Conservation (phyloP, 2,113 vertebrate genomes). For the Pyxicephalus adspersus region DNA sequence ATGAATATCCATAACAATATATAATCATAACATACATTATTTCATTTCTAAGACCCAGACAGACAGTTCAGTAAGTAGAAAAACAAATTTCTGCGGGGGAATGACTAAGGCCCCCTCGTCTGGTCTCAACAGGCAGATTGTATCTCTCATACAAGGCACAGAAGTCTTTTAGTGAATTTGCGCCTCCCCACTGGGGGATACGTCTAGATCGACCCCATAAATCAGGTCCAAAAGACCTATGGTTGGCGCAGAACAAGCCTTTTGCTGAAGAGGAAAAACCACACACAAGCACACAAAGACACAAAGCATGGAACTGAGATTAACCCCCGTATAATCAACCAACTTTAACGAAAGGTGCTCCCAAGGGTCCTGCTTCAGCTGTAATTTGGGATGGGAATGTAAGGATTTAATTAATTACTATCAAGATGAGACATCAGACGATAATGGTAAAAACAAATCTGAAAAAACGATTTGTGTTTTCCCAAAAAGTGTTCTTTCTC, state of each 20-base stretch:
- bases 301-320: conserved; percentile 41
- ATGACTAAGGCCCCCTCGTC: not conserved
- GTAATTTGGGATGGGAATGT: not conserved
- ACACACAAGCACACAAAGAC: conserved; percentile 2
- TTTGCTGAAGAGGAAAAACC: conserved; percentile 29
- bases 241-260: conserved; percentile 27
- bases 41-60: too few relatives aligned
- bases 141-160: conserved; percentile 63
- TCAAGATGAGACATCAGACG: conserved; percentile 13
- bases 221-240: conserved; percentile 57
- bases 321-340: conserved; percentile 25
- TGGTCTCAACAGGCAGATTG: conserved; percentile 62
- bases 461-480: conserved; percentile 50
- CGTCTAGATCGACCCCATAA: conserved; percentile 61
- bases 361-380: not conserved
- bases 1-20: too few relatives aligned
- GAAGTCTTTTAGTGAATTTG: conserved; percentile 59
- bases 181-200: conserved; percentile 58
- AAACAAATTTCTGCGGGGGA: conserved; percentile 31
- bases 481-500: conserved; percentile 52
- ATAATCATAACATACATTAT: too few relatives aligned
- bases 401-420: conserved; percentile 22
- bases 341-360: not conserved
- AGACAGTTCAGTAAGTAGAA: conserved; percentile 34
- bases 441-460: conserved; percentile 14